These are phyloP conservation scores for Tinamus major DNA, from an alignment of 2,797 vertebrate genomes.

Conservation along the genomic window DNA sequence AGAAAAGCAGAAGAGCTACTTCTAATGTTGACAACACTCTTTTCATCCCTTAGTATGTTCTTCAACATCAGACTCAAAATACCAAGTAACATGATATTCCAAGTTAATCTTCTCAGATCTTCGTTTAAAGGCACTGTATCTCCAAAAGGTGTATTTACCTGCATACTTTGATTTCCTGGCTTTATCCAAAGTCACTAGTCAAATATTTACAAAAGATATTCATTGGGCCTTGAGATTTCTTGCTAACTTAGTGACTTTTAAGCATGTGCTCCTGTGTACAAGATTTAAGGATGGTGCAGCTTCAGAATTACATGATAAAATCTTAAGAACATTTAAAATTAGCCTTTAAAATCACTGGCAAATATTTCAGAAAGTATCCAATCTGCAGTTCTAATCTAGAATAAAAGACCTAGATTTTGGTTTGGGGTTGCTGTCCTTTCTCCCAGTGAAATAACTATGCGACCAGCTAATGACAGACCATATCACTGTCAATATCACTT, in stretches of 20 bases:
- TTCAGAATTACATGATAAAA: constrained; percentile 9
- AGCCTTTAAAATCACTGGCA: constrained; percentile 42
- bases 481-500: constrained; percentile 80
- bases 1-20: neutral
- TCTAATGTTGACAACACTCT: neutral
- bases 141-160: neutral
- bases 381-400: constrained; percentile 45
- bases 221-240: neutral
- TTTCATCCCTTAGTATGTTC: neutral
- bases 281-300: neutral
- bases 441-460: constrained; percentile 58
- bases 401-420: constrained; percentile 4
- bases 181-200: neutral
- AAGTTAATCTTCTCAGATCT: neutral
- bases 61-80: constrained; percentile 17
- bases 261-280: neutral
- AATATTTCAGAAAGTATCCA: constrained; percentile 49
- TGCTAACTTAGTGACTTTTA: neutral
- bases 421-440: constrained; percentile 51
- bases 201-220: neutral
- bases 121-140: neutral
- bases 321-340: constrained; percentile 47
- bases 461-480: constrained; percentile 76
- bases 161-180: neutral
- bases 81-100: neutral